phyloP scores from a whole-genome alignment of 2,797 vertebrate species.

The Tachyglossus aculeatus region DNA sequence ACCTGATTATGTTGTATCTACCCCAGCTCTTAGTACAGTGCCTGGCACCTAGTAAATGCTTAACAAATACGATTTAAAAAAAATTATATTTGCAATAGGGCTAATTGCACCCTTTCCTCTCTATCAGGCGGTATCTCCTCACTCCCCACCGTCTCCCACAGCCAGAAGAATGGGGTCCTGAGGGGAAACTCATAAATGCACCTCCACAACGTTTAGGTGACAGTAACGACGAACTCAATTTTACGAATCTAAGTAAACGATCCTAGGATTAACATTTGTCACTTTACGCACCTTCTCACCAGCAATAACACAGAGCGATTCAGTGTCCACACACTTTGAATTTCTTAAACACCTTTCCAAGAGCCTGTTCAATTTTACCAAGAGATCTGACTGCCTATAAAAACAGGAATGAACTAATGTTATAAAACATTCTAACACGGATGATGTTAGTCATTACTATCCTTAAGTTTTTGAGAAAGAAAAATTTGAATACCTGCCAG shows the following conservation, averaged over 20 bases:
- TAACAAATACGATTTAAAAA: too few species aligned
- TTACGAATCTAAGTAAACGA: not conserved
- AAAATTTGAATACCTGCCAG: slow-evolving; percentile 82
- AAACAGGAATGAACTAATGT: slow-evolving; percentile 23
- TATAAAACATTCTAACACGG: not conserved
- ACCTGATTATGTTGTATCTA: too few species aligned
- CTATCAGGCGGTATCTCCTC: too few species aligned
- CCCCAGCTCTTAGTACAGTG: too few species aligned
- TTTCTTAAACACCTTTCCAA: slow-evolving; percentile 93
- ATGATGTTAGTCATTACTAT: not conserved
- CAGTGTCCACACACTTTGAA: slow-evolving; percentile 94
- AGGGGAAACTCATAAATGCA: too few species aligned
- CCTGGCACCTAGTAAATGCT: too few species aligned
- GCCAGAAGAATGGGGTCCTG: too few species aligned
- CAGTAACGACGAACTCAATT: too few species aligned
- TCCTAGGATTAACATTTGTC: not conserved
- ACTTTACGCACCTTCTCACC: slow-evolving; percentile 88
- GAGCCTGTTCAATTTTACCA: slow-evolving; percentile 91
- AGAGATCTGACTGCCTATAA: slow-evolving; percentile 88
- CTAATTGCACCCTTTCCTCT: too few species aligned
- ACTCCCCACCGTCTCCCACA: too few species aligned
- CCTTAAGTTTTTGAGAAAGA: not conserved
- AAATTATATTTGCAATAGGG: too few species aligned
- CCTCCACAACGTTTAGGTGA: too few species aligned
- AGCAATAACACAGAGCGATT: slow-evolving; percentile 94